phyloP scores from a whole-genome alignment of 2,113 vertebrate genomes.

The Scomber colias region DNA sequence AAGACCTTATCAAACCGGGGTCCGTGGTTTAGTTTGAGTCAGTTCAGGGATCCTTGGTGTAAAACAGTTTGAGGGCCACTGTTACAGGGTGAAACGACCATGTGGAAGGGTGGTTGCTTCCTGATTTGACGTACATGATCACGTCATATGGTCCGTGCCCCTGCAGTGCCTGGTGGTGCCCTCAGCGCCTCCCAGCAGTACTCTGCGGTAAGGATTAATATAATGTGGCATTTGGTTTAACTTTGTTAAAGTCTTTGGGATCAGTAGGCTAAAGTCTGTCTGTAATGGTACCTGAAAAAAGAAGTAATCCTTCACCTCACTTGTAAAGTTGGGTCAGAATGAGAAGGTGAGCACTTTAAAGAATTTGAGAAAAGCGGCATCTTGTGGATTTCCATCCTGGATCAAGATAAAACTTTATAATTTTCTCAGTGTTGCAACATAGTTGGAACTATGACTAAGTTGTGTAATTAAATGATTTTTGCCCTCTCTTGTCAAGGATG shows the following conservation, averaged over 20 bases:
- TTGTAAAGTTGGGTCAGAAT: conserved; percentile 20
- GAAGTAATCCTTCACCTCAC: background rate
- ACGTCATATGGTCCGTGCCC: conserved; percentile 51
- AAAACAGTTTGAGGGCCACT: too few relatives aligned
- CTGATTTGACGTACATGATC: conserved; percentile 43
- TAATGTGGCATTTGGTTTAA: background rate
- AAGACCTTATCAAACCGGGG: too few relatives aligned
- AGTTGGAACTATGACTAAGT: background rate
- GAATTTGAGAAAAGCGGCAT: conserved; percentile 33
- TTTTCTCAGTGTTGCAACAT: background rate
- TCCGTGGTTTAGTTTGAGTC: too few relatives aligned
- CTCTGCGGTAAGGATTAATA: conserved; percentile 32
- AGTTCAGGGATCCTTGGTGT: too few relatives aligned
- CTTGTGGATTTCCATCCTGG: conserved; percentile 15
- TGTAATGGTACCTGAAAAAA: background rate
- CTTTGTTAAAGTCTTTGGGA: background rate
- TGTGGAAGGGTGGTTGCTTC: conserved; percentile 28
- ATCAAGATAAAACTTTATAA: background rate
- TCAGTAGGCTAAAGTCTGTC: background rate
- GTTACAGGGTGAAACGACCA: too few relatives aligned
- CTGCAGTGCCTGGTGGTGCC: conserved; percentile 69
- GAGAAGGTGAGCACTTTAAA: background rate
- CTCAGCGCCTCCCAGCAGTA: conserved; percentile 13
- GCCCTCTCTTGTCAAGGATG: too few relatives aligned
- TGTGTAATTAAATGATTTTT: background rate